Evolutionary conservation across 2,113 vertebrate species (phyloP), one percentile per base, ranked within the genome.

Genomic region (Daubentonia madagascariensis): DNA sequence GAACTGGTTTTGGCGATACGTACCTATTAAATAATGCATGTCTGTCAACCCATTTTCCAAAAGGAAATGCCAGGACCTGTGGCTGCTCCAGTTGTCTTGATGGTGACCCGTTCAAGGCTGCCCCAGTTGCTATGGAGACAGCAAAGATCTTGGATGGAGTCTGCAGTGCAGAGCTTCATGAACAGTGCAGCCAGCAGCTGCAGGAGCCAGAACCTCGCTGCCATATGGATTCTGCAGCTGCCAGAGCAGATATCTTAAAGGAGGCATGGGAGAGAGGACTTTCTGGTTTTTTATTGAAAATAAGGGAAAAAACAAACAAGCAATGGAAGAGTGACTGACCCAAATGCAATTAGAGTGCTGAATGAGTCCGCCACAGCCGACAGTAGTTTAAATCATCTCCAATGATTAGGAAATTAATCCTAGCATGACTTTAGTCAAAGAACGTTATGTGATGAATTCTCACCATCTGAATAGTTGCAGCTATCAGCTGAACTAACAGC

Each of bases 381-480:
- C 45, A 57, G 89, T 45, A 76, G 45, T 85, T 68, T n/a, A 94
- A 98, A 97, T 79, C 96, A 89, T 85, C 78, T 95, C 92, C 91
- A 95, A 57, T 92, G 96, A 96, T 93, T 81, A 92, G 92, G 93
- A 98, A 98, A 98, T 86, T 78, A 96, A 96, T 81, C 43, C 94
- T 84, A 96, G 48, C 37, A 2, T 89, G 28, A 94, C 92, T 97
- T 97, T 96, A 96, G 91, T 97, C 97, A 96, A 89, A 76, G 95
- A 97, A 96, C 43, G 65, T 79, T 2, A 67, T 50, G 72, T 80
- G 97, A 96, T 85, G 45, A 97, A 81, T 85, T 59, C 97, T 8
- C 96, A 94, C 95, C 85, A 63, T 95, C 88, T 75, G 65, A 97
- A 96, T 95, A 97, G 97, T 86, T 97, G 96, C 83, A 90, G 75